Conservation (phyloP, 2,113 vertebrate genomes). For the Oxyura jamaicensis region DNA sequence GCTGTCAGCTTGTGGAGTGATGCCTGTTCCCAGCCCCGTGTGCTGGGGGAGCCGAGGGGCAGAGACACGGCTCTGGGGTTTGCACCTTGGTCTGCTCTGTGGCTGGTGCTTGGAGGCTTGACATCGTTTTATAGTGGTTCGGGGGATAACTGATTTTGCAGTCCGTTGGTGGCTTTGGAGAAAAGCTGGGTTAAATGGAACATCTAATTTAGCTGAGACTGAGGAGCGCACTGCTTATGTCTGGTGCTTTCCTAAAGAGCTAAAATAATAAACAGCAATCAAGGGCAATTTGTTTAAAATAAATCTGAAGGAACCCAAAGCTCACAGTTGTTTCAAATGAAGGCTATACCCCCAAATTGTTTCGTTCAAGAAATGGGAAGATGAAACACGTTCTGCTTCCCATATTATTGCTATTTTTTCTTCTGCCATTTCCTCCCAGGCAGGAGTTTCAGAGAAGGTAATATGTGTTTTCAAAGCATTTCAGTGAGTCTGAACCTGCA, state of each 20-base stretch:
- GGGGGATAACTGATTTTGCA: neutral
- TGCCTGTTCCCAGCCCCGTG: too few relatives aligned
- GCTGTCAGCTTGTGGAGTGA: too few relatives aligned
- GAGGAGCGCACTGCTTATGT: neutral
- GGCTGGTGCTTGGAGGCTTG: too few relatives aligned
- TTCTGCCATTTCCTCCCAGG: neutral
- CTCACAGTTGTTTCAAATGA: neutral
- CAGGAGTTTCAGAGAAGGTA: neutral
- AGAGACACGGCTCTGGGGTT: neutral
- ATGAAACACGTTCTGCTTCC: neutral
- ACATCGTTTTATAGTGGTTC: neutral
- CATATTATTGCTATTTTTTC: neutral
- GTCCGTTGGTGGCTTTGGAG: neutral
- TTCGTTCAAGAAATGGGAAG: neutral
- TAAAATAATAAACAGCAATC: neutral
- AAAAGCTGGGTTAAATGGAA: neutral
- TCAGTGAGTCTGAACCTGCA: neutral
- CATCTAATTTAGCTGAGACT: neutral
- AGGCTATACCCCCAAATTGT: neutral
- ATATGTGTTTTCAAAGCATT: neutral
- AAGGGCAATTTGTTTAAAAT: neutral
- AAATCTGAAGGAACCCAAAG: neutral
- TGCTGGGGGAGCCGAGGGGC: too few relatives aligned
- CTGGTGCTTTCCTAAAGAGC: neutral
- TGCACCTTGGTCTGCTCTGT: accelerated